Evolutionary conservation across 92 coral and sea anemone genomes (phyloP).

Genomic region (Epizoanthus scotinus): DNA sequence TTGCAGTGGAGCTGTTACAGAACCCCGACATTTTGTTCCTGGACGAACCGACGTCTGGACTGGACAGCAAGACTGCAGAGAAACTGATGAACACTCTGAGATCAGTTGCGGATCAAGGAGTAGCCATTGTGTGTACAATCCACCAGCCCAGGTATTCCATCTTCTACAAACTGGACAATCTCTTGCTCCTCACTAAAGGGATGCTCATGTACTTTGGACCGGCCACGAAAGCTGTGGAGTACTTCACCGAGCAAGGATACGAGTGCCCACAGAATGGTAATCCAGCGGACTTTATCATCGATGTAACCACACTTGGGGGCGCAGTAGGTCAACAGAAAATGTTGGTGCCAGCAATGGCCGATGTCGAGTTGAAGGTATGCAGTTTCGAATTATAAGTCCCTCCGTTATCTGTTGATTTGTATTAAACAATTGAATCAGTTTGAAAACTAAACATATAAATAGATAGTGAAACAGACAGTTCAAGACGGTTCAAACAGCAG

Average conservation of each 20-base stretch:
- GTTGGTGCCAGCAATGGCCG: neutral
- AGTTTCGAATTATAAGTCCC: no score
- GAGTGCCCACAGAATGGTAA: conserved; percentile 5
- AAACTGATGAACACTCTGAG: conserved; percentile 18
- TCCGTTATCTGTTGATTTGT: no score
- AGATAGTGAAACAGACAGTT: no score
- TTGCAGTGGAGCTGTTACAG: conserved; percentile 5
- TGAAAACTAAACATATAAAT: no score
- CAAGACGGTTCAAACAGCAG: no score
- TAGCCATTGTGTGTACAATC: conserved; percentile 6
- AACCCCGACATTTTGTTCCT: neutral
- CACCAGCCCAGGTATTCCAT: conserved; percentile 11
- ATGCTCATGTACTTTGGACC: conserved; percentile 19
- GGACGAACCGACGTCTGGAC: conserved; percentile 10
- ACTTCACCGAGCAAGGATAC: neutral
- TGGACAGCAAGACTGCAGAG: conserved; percentile 7
- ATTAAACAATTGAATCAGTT: no score
- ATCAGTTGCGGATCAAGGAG: neutral
- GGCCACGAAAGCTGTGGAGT: conserved; percentile 8
- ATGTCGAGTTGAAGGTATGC: neutral
- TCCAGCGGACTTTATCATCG: conserved; percentile 12
- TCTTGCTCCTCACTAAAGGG: conserved; percentile 7
- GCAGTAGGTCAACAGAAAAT: neutral
- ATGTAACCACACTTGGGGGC: conserved; percentile 7
- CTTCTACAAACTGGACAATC: conserved; percentile 6